These are phyloP conservation scores for Oedothorax gibbosus DNA, from an alignment of 1,140 invertebrate species.

Conservation along the genomic window DNA sequence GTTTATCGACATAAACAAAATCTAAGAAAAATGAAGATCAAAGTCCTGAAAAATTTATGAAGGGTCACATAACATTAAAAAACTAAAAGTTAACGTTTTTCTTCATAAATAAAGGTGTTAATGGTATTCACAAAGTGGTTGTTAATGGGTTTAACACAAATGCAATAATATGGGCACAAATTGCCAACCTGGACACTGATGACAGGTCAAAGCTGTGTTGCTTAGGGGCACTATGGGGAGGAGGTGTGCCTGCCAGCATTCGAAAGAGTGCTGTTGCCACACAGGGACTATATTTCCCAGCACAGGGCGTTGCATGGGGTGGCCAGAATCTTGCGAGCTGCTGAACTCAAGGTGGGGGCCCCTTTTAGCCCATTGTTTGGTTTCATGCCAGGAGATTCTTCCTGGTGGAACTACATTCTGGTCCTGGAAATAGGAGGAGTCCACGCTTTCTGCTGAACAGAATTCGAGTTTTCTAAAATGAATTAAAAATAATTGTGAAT, in stretches of 20 bases:
- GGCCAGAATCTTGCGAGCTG: neutral
- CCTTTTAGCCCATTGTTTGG: conserved; percentile 42
- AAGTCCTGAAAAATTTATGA: too few relatives aligned
- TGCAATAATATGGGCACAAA: too few relatives aligned
- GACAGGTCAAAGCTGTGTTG: conserved; percentile 48
- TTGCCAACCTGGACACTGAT: neutral
- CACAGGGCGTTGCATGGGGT: conserved; percentile 36
- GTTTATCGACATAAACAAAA: too few relatives aligned
- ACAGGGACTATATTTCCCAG: conserved; percentile 43
- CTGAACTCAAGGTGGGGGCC: conserved; percentile 27
- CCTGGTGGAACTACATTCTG: conserved; percentile 35
- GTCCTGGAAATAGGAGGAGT: conserved; percentile 53
- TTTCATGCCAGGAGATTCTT: conserved; percentile 42
- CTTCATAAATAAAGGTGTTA: too few relatives aligned
- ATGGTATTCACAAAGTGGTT: too few relatives aligned
- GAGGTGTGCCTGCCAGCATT: conserved; percentile 41
- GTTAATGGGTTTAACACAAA: too few relatives aligned
- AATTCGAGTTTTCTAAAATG: conserved; percentile 49
- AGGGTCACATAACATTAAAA: too few relatives aligned
- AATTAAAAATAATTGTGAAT: neutral
- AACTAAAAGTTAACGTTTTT: too few relatives aligned
- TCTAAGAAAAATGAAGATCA: too few relatives aligned
- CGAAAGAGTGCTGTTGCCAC: conserved; percentile 56
- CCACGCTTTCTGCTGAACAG: conserved; percentile 59
- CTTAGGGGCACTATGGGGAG: conserved; percentile 33